A percentile compares a stretch with the other conserved stretches of the same genome.
phyloP scores from a whole-genome alignment of 2,888 invertebrate genomes.

The Nysson spinosus region DNA sequence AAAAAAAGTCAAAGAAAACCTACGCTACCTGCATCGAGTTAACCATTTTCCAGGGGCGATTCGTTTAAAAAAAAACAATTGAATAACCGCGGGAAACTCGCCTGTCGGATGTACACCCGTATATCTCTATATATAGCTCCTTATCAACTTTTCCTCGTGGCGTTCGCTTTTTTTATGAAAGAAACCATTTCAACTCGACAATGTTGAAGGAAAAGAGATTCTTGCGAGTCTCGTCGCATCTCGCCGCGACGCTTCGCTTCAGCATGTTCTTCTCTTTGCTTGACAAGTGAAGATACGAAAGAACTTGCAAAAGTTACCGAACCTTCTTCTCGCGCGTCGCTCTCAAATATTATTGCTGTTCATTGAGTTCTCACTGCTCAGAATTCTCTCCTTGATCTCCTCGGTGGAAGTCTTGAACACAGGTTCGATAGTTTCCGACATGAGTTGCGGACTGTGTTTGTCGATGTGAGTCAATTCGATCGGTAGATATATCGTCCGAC shows the following conservation, averaged over 20 bases:
- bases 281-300: constrained; percentile 67
- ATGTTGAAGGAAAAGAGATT: neutral
- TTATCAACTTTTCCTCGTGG: too few relatives aligned
- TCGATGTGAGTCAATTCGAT: constrained; percentile 79
- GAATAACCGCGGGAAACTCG: too few relatives aligned
- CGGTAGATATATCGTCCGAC: constrained; percentile 85
- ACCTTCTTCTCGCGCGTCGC: constrained; percentile 42
- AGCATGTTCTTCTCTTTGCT: constrained; percentile 47
- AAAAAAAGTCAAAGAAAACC: too few relatives aligned
- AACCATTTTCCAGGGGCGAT: too few relatives aligned
- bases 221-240: too few relatives aligned
- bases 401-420: constrained; percentile 58
- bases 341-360: constrained; percentile 69
- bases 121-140: too few relatives aligned
- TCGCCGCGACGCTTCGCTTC: neutral
- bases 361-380: constrained; percentile 54
- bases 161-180: too few relatives aligned
- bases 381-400: constrained; percentile 61
- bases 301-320: constrained; percentile 57
- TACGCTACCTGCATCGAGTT: too few relatives aligned
- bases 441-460: constrained; percentile 66
- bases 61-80: too few relatives aligned
- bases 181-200: neutral
- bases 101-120: too few relatives aligned
- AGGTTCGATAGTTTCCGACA: constrained; percentile 58